Evolutionary conservation across 64 coral and sea anemone species (phyloP), one percentile per base, ranked within the genome.

Genomic region (Catalaphyllia jardinei): DNA sequence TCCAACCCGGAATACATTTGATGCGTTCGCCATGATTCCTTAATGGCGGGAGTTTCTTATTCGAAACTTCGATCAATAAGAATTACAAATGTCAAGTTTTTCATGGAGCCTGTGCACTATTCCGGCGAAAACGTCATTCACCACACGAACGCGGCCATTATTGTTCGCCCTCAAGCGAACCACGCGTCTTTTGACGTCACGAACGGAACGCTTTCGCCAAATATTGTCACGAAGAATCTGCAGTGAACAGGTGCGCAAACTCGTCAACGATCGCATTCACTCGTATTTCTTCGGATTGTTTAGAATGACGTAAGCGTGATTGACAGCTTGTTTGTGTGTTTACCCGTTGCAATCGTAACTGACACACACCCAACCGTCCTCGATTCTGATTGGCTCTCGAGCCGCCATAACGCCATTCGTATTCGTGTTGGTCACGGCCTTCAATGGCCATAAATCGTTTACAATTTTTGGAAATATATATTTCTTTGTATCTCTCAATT

Each of bases 1-100:
- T 96, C 95, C 95, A 87, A 96, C 95, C 79, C 95, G 91, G 95
- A 96, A 96, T 88, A 96, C 95, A 83, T 96, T 96, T 71, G 95
- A 92, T 96, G 95, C 90, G 88, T 93, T 96, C 60, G 95, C 95
- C 95, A 96, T 96, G 72, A 74, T 91, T 86, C 67, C 63, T 27
- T 79, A 83, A 74, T 93, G 88, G 72, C 61, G 83, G 85, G 79
- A 96, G 92, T 90, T 87, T 79, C 78, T 73, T 90, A 91, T 91
- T 82, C 75, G 76, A 86, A 91, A 96, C 51, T 96, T 82, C 77
- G 91, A 93, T 96, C 76, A 83, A 77, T 84, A 91, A 82, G 75
- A 92, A 96, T 87, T 87, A 87, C 61, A 88, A 93, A 91, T 90
- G 80, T 87, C 86, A 78, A 92, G 86, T 96, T 83, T 87, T 91